These are phyloP conservation scores for Tetranychus truncatus DNA, from an alignment of 2,888 invertebrate genomes.

Conservation along the genomic window DNA sequence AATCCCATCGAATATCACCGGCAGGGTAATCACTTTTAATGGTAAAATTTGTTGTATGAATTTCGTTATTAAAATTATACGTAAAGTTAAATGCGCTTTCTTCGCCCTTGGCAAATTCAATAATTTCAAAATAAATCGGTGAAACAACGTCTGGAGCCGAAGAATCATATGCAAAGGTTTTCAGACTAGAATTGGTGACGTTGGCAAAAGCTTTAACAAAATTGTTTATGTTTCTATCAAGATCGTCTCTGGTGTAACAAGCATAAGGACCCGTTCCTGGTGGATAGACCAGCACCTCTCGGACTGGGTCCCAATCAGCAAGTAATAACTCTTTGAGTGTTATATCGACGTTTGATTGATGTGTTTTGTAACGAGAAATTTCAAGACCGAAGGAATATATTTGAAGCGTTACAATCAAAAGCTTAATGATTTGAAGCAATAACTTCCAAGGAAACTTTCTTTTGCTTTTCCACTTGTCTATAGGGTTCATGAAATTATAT, in stretches of 20 bases:
- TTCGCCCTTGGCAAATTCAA: conserved; percentile 57
- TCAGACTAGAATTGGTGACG: conserved; percentile 23
- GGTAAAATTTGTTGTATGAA: conserved; percentile 12
- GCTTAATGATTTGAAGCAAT: conserved; percentile 79
- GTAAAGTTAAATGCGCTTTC: conserved; percentile 77
- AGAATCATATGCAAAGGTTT: conserved; percentile 25
- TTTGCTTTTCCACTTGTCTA: conserved; percentile 88
- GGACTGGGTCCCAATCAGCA: conserved; percentile 52
- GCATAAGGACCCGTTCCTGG: conserved; percentile 75
- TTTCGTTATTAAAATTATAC: conserved; percentile 54
- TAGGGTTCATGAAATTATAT: conserved; percentile 97
- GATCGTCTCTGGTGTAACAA: conserved; percentile 60
- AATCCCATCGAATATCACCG: conserved; percentile 25
- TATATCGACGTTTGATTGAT: conserved; percentile 73
- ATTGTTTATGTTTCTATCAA: conserved; percentile 61
- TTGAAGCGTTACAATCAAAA: conserved; percentile 80
- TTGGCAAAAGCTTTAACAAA: conserved; percentile 40
- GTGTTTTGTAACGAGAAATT: conserved; percentile 70
- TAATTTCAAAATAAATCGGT: conserved; percentile 55
- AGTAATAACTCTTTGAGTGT: conserved; percentile 83
- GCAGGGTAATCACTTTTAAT: conserved; percentile 22
- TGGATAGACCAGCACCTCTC: conserved; percentile 79
- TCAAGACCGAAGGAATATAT: conserved; percentile 80
- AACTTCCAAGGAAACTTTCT: conserved; percentile 89
- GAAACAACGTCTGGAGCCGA: conserved; percentile 35